Conservation (phyloP, 2,113 vertebrate genomes). For the Phodopus roborovskii region DNA sequence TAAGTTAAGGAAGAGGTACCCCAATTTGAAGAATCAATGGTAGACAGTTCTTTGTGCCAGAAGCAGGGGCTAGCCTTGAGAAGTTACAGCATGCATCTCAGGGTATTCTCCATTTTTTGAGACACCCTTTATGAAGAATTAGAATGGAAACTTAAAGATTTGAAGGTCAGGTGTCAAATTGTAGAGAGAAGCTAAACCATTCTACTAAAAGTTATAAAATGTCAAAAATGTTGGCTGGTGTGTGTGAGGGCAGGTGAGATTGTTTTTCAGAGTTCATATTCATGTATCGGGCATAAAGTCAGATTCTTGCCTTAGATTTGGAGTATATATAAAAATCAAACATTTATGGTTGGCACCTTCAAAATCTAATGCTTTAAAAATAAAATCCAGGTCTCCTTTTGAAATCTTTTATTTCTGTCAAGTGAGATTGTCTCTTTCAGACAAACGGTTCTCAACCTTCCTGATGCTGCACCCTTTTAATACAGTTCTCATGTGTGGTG, state of each 20-base stretch:
- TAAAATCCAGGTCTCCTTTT: constrained; percentile 10
- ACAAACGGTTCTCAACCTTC: neutral
- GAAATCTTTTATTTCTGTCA: neutral
- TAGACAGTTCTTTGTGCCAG: neutral
- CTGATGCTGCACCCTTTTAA: neutral
- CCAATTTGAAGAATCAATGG: neutral
- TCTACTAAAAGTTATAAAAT: neutral
- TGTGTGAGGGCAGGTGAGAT: neutral
- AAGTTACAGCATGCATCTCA: neutral
- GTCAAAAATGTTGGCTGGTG: neutral
- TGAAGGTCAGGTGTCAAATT: neutral
- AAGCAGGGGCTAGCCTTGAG: neutral
- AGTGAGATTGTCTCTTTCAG: neutral
- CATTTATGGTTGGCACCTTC: neutral
- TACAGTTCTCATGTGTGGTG: neutral
- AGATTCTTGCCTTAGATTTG: constrained; percentile 27
- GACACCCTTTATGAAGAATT: neutral
- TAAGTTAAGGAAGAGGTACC: neutral
- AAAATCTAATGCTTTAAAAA: constrained; percentile 32
- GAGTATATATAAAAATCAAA: constrained; percentile 18
- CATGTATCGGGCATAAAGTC: neutral
- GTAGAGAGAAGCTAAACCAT: neutral
- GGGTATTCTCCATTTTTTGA: neutral
- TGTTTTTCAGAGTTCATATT: neutral
- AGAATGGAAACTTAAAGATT: neutral